Evolutionary conservation across 2,888 invertebrate species (phyloP).

Genomic region (Lissocephala sabroskyi): DNA sequence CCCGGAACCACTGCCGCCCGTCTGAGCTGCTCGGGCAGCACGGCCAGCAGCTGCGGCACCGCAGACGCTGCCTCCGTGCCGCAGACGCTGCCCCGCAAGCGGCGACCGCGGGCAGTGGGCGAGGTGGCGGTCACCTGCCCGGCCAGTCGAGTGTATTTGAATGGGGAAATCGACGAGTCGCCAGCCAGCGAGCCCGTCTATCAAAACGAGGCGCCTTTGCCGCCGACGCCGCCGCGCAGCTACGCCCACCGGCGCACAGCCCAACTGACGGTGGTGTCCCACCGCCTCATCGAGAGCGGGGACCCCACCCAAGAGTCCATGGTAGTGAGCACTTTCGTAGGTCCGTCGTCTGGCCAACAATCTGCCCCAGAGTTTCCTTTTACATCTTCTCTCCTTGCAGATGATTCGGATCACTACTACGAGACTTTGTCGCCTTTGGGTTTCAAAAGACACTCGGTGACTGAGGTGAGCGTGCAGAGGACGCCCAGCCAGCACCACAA

Average conservation of each 20-base stretch:
- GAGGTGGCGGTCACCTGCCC: conserved; percentile 70
- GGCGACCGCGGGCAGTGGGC: conserved; percentile 70
- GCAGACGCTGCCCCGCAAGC: conserved; percentile 68
- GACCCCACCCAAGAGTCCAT: conserved; percentile 46
- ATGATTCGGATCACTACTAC: conserved; percentile 81
- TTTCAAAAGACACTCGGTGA: conserved; percentile 57
- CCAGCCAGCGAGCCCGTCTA: conserved; percentile 63
- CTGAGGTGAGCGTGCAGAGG: conserved; percentile 36
- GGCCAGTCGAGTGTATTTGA: conserved; percentile 67
- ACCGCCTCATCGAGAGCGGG: conserved; percentile 43
- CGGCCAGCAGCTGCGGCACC: conserved; percentile 24
- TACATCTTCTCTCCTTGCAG: conserved; percentile 68
- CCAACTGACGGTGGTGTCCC: conserved; percentile 54
- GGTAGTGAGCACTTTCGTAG: conserved; percentile 69
- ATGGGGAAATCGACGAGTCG: conserved; percentile 44
- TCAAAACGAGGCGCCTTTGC: conserved; percentile 57
- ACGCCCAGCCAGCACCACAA: conserved; percentile 38
- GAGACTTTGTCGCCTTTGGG: conserved; percentile 75
- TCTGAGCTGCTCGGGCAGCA: conserved; percentile 31
- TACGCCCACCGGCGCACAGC: conserved; percentile 15
- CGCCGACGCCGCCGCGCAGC: conserved; percentile 21
- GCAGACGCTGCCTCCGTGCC: conserved; percentile 20
- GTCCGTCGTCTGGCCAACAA: conserved; percentile 55
- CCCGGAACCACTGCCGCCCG: conserved; percentile 1
- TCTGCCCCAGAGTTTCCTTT: conserved; percentile 5